phyloP scores from a whole-genome alignment of 1,140 invertebrate species.

The Sitobion miscanthi region DNA sequence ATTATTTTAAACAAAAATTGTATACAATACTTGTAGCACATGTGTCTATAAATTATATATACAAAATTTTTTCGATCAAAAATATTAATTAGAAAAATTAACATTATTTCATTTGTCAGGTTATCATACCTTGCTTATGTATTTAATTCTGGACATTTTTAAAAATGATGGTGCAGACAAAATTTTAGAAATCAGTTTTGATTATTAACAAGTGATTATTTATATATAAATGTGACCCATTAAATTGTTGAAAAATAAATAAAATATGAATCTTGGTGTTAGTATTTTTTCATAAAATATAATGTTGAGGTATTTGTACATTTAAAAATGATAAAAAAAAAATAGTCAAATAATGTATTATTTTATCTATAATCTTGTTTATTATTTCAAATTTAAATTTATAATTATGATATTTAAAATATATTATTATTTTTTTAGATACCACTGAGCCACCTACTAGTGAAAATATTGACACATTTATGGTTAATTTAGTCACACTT shows the following conservation, averaged over 20 bases:
- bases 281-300: too few relatives aligned
- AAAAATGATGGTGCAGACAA: background rate
- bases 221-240: background rate
- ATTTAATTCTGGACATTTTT: background rate
- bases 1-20: too few relatives aligned
- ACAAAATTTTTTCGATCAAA: too few relatives aligned
- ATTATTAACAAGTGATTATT: background rate
- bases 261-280: background rate
- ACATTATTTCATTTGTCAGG: too few relatives aligned
- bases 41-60: too few relatives aligned
- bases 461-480: constrained; percentile 33
- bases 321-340: too few relatives aligned
- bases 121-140: too few relatives aligned
- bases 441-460: constrained; percentile 20
- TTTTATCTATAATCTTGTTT: background rate
- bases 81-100: too few relatives aligned
- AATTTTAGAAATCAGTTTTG: background rate
- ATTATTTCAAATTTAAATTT: background rate
- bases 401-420: background rate
- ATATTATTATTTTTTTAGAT: constrained; percentile 1
- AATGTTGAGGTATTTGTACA: background rate
- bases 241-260: background rate
- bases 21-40: too few relatives aligned
- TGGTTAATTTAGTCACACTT: background rate
- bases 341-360: background rate